Evolutionary conservation across 2,113 vertebrate genomes (phyloP), one percentile per base, ranked within the genome.

Genomic region (Amazona guildingii): DNA sequence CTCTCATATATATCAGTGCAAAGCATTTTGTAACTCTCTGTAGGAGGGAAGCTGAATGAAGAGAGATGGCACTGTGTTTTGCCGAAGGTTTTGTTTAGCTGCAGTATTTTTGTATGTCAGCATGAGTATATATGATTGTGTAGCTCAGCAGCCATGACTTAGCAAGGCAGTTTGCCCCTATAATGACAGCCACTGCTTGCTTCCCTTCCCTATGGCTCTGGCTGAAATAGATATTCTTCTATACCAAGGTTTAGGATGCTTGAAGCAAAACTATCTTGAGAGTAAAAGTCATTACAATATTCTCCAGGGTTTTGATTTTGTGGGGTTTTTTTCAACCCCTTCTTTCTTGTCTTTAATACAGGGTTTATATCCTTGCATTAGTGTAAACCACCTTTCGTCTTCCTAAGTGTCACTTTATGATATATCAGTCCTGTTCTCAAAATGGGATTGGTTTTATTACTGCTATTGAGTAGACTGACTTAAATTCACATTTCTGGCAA

Each of bases 381-480:
- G 15, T 21, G 17, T 81, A 82, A 83, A 95, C 72, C 29, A 94
- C 59, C 41, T 93, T 44, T 87, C 37, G 59, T 91, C 44, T 91
- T 89, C 51, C 13, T 27, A 55, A 83, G 41, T n/a, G 73, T 39
- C 27, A 18, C 29, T 92, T 83, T 52, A 35, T 68, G 35, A 75
- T 35, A 14, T 33, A 89, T 80, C 28, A 73, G 59, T 67, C 9
- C 57, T 57, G 18, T 49, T 72, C 33, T 83, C 62, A 64, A 88
- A 97, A 66, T 66, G 61, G 39, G 51, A n/a, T 43, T 81, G 25
- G 17, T 88, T 95, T 94, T 94, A 86, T 97, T 95, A 76, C 39
- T 35, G 39, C 39, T 83, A 9, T 83, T 90, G 64, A 81, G 25
- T 48, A 87, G 59, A 75, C 18, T 48, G 75, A 81, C 24, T 90